Percentiles rank a stretch among this genome's conserved stretches.
phyloP scores from a whole-genome alignment of 1,140 invertebrate genomes.

The Drosophila pectinifera region DNA sequence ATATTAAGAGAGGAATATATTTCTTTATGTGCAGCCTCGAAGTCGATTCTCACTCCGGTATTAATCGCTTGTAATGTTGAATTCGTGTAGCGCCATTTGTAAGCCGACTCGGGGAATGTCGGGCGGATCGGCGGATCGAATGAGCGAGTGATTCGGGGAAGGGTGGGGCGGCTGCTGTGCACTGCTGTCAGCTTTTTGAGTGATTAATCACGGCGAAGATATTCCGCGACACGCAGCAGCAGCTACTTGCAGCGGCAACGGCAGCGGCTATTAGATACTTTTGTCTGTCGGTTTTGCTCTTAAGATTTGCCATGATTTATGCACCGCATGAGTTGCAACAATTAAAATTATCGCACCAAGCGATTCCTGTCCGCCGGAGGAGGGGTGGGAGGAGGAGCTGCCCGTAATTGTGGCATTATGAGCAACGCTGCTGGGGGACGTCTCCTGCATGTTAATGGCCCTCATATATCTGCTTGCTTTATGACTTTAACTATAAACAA shows the following conservation, averaged over 20 bases:
- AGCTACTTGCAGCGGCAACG: conserved; percentile 59
- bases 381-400: conserved; percentile 36
- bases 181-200: conserved; percentile 66
- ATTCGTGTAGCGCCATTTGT: conserved; percentile 79
- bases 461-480: conserved; percentile 71
- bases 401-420: conserved; percentile 56
- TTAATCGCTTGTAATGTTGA: conserved; percentile 57
- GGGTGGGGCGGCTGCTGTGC: conserved; percentile 5
- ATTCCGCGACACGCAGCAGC: conserved; percentile 63
- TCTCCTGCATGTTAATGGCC: conserved; percentile 64
- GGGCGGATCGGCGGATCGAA: conserved; percentile 11
- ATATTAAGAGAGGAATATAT: too few species aligned
- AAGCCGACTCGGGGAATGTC: conserved; percentile 50
- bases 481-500: conserved; percentile 74
- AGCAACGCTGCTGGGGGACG: conserved; percentile 16
- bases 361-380: conserved; percentile 32
- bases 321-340: conserved; percentile 57
- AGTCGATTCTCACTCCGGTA: conserved; percentile 15
- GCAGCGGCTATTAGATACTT: conserved; percentile 80
- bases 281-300: conserved; percentile 59
- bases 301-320: conserved; percentile 77
- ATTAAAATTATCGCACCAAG: conserved; percentile 70
- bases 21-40: conserved; percentile 1
- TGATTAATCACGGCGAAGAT: conserved; percentile 77
- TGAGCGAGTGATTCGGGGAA: neutral